Percentiles rank a stretch among this genome's conserved stretches.
Evolutionary conservation across 2,797 vertebrate genomes (phyloP).

Genomic region (Halcyon badia): DNA sequence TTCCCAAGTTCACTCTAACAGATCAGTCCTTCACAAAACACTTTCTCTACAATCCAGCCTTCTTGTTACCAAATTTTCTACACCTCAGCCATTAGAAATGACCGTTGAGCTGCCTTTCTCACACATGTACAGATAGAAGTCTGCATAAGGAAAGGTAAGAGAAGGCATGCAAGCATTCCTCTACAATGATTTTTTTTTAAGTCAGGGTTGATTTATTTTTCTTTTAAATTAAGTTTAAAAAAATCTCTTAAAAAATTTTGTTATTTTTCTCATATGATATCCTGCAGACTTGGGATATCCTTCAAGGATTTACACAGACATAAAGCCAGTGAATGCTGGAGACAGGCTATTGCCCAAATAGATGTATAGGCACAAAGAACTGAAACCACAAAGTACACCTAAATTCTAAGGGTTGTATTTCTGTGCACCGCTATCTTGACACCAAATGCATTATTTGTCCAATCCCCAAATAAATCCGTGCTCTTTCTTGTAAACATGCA

Average conservation of each 20-base stretch:
- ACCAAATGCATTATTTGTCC: background rate
- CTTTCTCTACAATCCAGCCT: background rate
- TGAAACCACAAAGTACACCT: background rate
- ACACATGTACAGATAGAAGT: background rate
- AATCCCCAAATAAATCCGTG: background rate
- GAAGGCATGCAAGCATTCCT: background rate
- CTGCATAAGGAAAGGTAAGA: background rate
- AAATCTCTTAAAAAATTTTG: background rate
- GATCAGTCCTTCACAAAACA: background rate
- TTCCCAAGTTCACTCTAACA: background rate
- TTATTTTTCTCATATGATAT: background rate
- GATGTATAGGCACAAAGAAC: background rate
- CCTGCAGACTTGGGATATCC: background rate
- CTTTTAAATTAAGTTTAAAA: background rate
- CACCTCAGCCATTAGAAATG: background rate
- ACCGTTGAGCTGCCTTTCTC: background rate
- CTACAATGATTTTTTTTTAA: background rate
- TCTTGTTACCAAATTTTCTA: background rate
- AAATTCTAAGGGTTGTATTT: background rate
- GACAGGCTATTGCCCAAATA: background rate
- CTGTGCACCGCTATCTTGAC: background rate
- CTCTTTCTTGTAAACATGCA: accelerated
- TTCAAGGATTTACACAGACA: background rate
- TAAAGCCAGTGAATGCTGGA: background rate
- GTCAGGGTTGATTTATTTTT: background rate